phyloP scores from a whole-genome alignment of 2,888 invertebrate species.

The Chrysotoxum bicinctum region DNA sequence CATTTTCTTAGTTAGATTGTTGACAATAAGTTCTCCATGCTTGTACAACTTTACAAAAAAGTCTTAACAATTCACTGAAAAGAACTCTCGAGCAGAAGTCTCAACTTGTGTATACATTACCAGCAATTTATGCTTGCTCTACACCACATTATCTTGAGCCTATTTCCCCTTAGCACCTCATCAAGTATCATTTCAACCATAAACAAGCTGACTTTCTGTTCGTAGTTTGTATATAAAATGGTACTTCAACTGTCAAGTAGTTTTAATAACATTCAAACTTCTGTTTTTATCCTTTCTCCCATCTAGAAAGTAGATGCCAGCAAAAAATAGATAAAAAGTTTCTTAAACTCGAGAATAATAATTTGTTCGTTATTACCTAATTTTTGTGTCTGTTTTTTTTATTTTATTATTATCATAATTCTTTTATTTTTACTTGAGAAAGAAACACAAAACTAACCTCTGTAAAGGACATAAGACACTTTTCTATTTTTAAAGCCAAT shows the following conservation, averaged over 20 bases:
- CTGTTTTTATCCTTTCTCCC: constrained; percentile 26
- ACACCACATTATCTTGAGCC: constrained; percentile 3
- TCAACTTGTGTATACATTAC: constrained; percentile 26
- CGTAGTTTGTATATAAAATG: neutral
- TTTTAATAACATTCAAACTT: constrained; percentile 50
- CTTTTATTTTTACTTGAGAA: neutral
- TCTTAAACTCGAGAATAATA: neutral
- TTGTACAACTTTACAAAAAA: neutral
- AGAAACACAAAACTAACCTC: neutral
- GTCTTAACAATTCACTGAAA: constrained; percentile 17
- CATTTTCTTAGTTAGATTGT: neutral
- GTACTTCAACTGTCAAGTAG: constrained; percentile 27
- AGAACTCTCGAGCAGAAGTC: constrained; percentile 9
- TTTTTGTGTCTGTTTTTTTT: neutral
- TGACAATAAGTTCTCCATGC: neutral
- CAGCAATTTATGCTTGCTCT: constrained; percentile 28
- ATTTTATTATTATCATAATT: neutral
- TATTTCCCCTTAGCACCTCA: constrained; percentile 23
- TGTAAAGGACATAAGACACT: no score
- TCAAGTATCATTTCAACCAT: constrained; percentile 28
- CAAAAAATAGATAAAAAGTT: neutral
- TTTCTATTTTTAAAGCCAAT: neutral
- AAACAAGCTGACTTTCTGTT: constrained; percentile 33
- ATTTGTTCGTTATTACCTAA: neutral
- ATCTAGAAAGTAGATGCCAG: neutral